Evolutionary conservation across 2,113 vertebrate genomes (phyloP).

Genomic region (Dipodomys stephensi): DNA sequence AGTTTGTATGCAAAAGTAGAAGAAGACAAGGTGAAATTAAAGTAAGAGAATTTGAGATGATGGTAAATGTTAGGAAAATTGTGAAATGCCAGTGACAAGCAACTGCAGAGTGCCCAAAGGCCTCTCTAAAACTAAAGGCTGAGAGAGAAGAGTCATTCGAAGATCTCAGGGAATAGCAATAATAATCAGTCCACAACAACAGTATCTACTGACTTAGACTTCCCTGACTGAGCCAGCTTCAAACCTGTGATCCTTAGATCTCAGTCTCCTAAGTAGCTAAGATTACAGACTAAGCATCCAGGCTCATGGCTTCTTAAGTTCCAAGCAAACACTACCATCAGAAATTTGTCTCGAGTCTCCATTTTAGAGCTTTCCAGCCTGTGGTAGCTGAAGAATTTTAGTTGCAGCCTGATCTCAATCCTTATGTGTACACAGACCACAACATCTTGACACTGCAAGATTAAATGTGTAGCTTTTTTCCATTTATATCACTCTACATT

Average conservation of each 20-base stretch:
- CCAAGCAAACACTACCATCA: background rate
- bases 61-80: background rate
- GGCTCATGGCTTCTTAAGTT: background rate
- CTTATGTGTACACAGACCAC: background rate
- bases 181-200: background rate
- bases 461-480: background rate
- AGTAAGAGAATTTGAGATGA: background rate
- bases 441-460: background rate
- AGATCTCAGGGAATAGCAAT: too few species aligned
- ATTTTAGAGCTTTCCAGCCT: background rate
- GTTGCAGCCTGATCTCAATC: background rate
- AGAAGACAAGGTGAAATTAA: background rate
- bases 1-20: background rate
- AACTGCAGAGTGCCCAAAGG: too few species aligned
- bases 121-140: background rate
- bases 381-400: background rate
- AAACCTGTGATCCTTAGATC: too few species aligned
- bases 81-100: background rate
- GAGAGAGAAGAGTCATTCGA: too few species aligned
- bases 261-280: too few species aligned
- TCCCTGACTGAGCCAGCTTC: too few species aligned
- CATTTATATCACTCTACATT: constrained; percentile 44
- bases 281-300: too few species aligned
- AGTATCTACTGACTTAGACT: background rate
- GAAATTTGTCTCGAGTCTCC: background rate